Conservation (phyloP, 2,113 vertebrate genomes). For the Odontesthes bonariensis region DNA sequence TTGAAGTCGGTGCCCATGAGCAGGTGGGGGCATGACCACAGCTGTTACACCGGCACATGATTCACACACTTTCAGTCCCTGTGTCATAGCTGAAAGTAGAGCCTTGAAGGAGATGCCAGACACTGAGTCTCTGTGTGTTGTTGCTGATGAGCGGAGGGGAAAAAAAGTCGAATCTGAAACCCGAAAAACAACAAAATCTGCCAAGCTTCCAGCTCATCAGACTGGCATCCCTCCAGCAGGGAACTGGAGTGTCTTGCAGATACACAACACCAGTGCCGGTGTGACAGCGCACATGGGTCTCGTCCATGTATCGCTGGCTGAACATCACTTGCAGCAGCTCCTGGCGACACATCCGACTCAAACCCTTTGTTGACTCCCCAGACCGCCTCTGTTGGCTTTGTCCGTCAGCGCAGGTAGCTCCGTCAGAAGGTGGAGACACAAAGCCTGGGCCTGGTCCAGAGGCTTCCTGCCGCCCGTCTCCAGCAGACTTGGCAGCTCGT, state of each 20-base stretch:
- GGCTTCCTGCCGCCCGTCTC: constrained; percentile 4
- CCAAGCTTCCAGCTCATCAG: constrained; percentile 50
- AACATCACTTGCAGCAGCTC: constrained; percentile 64
- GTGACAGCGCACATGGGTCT: constrained; percentile 66
- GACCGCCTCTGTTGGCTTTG: constrained; percentile 59
- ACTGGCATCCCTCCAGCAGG: constrained; percentile 62
- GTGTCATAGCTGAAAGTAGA: constrained; percentile 40
- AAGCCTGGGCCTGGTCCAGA: constrained; percentile 25
- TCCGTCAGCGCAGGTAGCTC: constrained; percentile 52
- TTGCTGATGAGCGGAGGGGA: constrained; percentile 13
- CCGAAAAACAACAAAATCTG: constrained; percentile 5
- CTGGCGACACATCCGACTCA: constrained; percentile 48
- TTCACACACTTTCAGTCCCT: constrained; percentile 40
- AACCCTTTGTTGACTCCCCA: constrained; percentile 70
- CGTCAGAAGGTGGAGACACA: constrained; percentile 33
- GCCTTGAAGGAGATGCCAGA: constrained; percentile 33
- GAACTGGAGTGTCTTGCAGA: constrained; percentile 55
- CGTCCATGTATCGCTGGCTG: constrained; percentile 62
- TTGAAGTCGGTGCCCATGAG: constrained; percentile 31
- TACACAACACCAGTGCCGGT: constrained; percentile 47
- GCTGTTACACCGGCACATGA: no score
- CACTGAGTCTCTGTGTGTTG: constrained; percentile 9
- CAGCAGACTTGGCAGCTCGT: constrained; percentile 39
- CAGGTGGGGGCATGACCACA: constrained; percentile 2
- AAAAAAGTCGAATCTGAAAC: constrained; percentile 3